Evolutionary conservation across 2,797 vertebrate genomes (phyloP), one percentile per base, ranked within the genome.

Genomic region (Anas georgica): DNA sequence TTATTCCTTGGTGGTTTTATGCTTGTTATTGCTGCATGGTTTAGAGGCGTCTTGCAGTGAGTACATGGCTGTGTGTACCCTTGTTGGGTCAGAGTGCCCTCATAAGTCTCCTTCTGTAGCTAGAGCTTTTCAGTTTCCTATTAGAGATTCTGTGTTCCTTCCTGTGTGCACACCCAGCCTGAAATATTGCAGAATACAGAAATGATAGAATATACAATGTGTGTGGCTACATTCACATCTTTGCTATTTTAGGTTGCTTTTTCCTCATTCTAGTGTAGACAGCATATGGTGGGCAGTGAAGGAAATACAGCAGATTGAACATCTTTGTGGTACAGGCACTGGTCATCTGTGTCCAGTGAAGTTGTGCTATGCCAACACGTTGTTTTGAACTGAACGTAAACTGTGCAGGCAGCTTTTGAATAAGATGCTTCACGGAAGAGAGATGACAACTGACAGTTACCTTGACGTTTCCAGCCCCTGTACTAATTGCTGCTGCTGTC

Each of bases 1-100:
- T 29, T 86, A 4, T 45, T 84, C 83, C 74, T 0, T 77, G 56
- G 14, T 90, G 74, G 39, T 79, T 95, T 79, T 29, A 64, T 69
- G 43, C 56, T 74, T 3, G 3, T 41, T 83, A 25, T 35, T 88
- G 70, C 83, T 91, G 80, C 56, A 6, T 50, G 67, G 60, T 39
- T 77, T 58, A 62, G 72, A 80, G 69, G 54, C 39, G 60, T 55
- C 37, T 46, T 72, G 82, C 66, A 82, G 91, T 0, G 22, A 68
- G 66, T 69, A 25, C n/a, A 12, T 87, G 67, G 20, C 85, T 92
- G 28, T 87, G 83, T 70, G 64, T 91, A 83, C 50, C 88, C 55
- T 86, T 59, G 72, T 21, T 93, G 83, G 78, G 90, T 96, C 94
- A 94, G 78, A 66, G 66, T 96, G 95, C 75, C 78, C 86, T 94